A percentile compares a stretch with the other conserved stretches of the same genome.
phyloP scores from a whole-genome alignment of 2,797 vertebrate species.

The Anguilla obscura region DNA sequence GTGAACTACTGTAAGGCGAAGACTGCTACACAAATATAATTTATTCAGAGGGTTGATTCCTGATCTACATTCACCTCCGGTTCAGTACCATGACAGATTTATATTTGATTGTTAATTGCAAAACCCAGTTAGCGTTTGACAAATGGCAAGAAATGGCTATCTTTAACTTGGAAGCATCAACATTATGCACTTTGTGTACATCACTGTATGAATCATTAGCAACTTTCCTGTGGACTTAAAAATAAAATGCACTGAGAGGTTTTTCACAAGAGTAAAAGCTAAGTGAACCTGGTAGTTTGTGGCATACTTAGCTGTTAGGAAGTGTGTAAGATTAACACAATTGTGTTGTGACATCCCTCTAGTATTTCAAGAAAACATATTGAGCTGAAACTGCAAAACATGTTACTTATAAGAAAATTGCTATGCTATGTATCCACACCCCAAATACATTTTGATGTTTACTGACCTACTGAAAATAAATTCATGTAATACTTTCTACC shows the following conservation, averaged over 20 bases:
- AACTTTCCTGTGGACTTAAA: constrained; percentile 24
- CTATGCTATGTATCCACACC: neutral
- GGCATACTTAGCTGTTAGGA: constrained; percentile 12
- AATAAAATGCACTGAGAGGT: constrained; percentile 29
- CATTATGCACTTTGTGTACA: constrained; percentile 28
- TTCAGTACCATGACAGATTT: neutral
- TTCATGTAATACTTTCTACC: too few relatives aligned
- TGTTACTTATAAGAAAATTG: constrained; percentile 21
- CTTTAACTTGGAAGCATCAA: constrained; percentile 24
- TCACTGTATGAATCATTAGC: constrained; percentile 35
- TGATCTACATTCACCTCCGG: neutral
- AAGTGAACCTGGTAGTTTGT: constrained; percentile 27
- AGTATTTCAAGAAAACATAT: neutral
- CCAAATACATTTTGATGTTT: neutral
- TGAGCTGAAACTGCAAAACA: neutral
- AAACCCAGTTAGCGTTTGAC: constrained; percentile 29
- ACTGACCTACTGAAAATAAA: neutral
- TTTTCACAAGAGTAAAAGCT: constrained; percentile 26
- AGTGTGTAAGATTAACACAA: constrained; percentile 30
- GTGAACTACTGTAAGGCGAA: neutral
- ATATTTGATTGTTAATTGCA: neutral
- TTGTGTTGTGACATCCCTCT: constrained; percentile 9
- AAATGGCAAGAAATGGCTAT: constrained; percentile 23
- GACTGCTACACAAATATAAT: neutral
- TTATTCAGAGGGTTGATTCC: constrained; percentile 12